Percentiles rank a stretch among this genome's conserved stretches.
Evolutionary conservation across 2,888 invertebrate genomes (phyloP).

Genomic region (Cyclophora punctaria): DNA sequence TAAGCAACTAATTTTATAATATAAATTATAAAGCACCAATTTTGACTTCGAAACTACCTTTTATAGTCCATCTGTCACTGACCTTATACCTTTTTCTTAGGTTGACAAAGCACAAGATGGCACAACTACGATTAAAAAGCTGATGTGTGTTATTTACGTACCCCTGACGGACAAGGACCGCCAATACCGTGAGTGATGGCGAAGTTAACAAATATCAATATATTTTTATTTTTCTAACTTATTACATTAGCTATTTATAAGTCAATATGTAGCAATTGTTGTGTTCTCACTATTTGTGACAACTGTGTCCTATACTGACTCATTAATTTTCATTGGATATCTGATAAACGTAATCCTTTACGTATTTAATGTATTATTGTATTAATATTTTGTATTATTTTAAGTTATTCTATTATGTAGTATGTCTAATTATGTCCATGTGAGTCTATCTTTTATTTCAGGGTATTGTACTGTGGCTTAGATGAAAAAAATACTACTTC

Average conservation of each 20-base stretch:
- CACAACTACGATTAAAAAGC: constrained; percentile 79
- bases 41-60: not conserved
- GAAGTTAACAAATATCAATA: no score
- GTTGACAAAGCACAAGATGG: constrained; percentile 93
- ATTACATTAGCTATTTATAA: no score
- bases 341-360: no score
- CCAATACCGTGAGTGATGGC: constrained; percentile 64
- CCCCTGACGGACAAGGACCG: constrained; percentile 88
- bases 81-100: constrained; percentile 46
- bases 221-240: no score
- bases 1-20: no score
- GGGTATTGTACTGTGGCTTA: no score
- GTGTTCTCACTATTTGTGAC: constrained; percentile 1
- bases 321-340: not conserved
- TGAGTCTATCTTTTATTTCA: no score
- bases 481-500: no score
- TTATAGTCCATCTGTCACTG: not conserved
- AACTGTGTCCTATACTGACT: not conserved
- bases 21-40: not conserved
- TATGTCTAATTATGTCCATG: no score
- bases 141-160: constrained; percentile 98
- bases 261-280: not conserved
- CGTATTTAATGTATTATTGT: no score
- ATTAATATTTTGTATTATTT: no score
- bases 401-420: no score